Base-by-base conservation (phyloP, 2,797 vertebrate species). In the Characodon lateralis region DNA sequence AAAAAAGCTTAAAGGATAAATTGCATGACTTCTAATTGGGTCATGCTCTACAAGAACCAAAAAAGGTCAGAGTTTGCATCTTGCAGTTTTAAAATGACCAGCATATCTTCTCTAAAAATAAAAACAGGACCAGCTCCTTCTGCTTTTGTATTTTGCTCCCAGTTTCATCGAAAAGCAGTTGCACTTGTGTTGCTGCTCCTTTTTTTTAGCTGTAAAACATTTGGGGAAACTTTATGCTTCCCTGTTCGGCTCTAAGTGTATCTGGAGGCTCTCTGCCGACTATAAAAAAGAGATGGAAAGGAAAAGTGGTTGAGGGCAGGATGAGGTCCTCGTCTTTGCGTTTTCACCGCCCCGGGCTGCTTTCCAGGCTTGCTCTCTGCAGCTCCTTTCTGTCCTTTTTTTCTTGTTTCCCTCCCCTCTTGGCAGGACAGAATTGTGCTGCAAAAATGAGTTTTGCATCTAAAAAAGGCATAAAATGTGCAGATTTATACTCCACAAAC, bases 171-270 rank as follows among this genome's bases (percentile, higher is more conserved):
- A 81, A 85, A 89, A 79, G 75, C 86, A 77, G 79, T 87, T 82
- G 82, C 78, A 85, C 89, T 89, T 85, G 77, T 88, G 78, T 79
- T 77, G 77, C 73, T 71, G 74, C 22, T n/a, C 35, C 10, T 51
- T 35, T 12, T 24, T 56, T 43, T 95, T 91, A 94, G 93, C 95
- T 94, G 93, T 94, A 89, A 93, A 94, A 92, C 91, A 93, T 94
- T 94, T 92, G 88, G 88, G 86, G 93, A 91, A 92, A 93, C 90
- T 93, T 95, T 94, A 94, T 91, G 91, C 91, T 93, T 93, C 90
- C 89, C 92, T 92, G 84, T 94, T 92, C 89, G 90, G 83, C 86
- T 87, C 73, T 1, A 90, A 93, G 91, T 90, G 90, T 93, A 94
- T 93, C 92, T 92, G 84, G 91, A 95, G 92, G 93, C 90, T 94